Base-by-base conservation (phyloP, 2,888 invertebrate genomes). In the Lithophane semibrunnea region DNA sequence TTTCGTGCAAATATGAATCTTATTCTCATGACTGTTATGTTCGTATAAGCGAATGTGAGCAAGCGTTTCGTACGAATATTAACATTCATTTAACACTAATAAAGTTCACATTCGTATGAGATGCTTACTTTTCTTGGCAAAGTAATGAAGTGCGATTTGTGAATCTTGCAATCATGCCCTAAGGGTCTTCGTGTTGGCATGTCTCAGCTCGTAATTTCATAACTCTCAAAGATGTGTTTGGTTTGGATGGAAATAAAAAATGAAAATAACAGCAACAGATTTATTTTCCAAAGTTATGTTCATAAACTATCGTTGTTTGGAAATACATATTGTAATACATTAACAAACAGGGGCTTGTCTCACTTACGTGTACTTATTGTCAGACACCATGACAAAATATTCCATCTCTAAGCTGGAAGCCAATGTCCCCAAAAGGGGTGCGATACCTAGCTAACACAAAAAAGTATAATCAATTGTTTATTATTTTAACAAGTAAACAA, bases 201-300 rank as follows among this genome's bases (percentile, higher is more conserved):
- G 9, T 29, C 24, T 60, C 24, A 29, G 24, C 60, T 29, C 24
- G 60, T 60, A 60, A 16, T 29, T 16, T 18, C 60, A 16, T 9
- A 60, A 60, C 9, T 29, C 24, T 24, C 24, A 24, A 60, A 60
- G 0, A 18, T 8, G 3, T 60, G 60, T 21, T 54, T 4, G 4
- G 12, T 56, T 56, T 4, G 10, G 56, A n/a, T n/a, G 12, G 10
- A n/a, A 56, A 56, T n/a, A 54, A 54, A 54, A 54, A 54, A 54
- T 10, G 3, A n/a, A n/a, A 56, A n/a, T 10, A 56, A 58, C 13
- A 58, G 13, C 24, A 24, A 24, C 24, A 58, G 56, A 5, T 58
- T 58, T 56, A 56, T 56, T 56, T 56, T 56, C 56, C 56, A 56
- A n/a, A 56, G 10, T 54, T n/a, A 56, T n/a, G 56, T 56, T 56